A percentile compares a stretch with the other conserved stretches of the same genome.
Conservation (phyloP, 2,888 invertebrate genomes). For the Brenthis daphne region DNA sequence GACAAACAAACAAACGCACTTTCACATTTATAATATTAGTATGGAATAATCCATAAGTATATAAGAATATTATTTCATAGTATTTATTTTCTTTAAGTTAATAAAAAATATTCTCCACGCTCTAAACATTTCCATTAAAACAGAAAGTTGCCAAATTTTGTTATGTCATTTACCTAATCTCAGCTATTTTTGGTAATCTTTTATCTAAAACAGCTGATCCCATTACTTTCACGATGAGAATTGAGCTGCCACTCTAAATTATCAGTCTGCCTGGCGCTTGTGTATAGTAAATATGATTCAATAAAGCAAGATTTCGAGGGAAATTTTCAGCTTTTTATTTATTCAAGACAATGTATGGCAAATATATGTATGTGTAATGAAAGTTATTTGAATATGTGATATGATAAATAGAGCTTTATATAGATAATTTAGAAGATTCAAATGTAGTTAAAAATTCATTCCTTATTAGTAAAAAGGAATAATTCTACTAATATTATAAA, state of each 20-base stretch:
- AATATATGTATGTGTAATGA: background rate
- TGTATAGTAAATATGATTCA: constrained; percentile 8
- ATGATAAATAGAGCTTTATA: too few relatives aligned
- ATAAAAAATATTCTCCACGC: too few relatives aligned
- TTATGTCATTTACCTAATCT: background rate
- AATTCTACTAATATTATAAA: too few relatives aligned
- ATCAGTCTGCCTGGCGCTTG: constrained; percentile 5
- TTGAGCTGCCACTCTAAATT: constrained; percentile 1
- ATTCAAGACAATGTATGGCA: background rate
- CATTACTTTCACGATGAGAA: background rate
- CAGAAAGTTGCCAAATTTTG: background rate
- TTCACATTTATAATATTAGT: too few relatives aligned
- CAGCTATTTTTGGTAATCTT: constrained; percentile 4
- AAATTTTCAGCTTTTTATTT: constrained; percentile 7
- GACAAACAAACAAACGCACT: too few relatives aligned
- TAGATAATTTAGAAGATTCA: too few relatives aligned
- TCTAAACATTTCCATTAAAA: background rate
- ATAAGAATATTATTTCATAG: too few relatives aligned
- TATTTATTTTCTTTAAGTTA: too few relatives aligned
- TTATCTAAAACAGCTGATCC: constrained; percentile 9
- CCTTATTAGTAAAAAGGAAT: too few relatives aligned
- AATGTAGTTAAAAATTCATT: too few relatives aligned
- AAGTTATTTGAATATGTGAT: too few relatives aligned
- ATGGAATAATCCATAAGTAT: too few relatives aligned
- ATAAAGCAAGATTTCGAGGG: constrained; percentile 5